Evolutionary conservation across 2,113 vertebrate species (phyloP).

Genomic region (Thamnophis sirtalis): DNA sequence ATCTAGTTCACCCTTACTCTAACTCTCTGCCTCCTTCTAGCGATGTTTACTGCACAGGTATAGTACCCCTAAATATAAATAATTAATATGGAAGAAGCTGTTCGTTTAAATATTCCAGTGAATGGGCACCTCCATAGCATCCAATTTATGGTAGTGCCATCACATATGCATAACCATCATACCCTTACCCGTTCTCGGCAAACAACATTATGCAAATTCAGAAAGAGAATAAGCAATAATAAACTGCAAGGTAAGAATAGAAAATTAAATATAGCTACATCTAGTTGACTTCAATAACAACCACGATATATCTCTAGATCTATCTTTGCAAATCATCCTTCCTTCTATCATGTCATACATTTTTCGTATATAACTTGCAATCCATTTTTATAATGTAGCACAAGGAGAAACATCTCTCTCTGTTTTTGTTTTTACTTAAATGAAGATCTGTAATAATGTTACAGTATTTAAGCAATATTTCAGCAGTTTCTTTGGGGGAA

Average conservation of each 20-base stretch:
- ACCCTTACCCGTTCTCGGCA: neutral
- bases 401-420: neutral
- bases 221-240: neutral
- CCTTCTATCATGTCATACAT: neutral
- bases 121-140: neutral
- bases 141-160: neutral
- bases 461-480: neutral
- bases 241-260: neutral
- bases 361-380: neutral
- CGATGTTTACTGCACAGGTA: neutral
- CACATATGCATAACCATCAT: neutral
- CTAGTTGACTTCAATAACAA: neutral
- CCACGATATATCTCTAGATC: neutral
- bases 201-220: neutral
- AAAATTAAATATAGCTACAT: neutral
- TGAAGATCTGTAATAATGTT: neutral
- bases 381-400: neutral
- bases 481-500: neutral
- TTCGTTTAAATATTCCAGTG: neutral
- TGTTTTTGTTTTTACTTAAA: neutral
- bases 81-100: neutral
- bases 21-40: neutral
- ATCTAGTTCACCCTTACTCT: neutral
- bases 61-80: neutral
- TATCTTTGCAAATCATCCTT: neutral